Base-by-base conservation (phyloP, 2,888 invertebrate species). In the Mythimna loreyi region DNA sequence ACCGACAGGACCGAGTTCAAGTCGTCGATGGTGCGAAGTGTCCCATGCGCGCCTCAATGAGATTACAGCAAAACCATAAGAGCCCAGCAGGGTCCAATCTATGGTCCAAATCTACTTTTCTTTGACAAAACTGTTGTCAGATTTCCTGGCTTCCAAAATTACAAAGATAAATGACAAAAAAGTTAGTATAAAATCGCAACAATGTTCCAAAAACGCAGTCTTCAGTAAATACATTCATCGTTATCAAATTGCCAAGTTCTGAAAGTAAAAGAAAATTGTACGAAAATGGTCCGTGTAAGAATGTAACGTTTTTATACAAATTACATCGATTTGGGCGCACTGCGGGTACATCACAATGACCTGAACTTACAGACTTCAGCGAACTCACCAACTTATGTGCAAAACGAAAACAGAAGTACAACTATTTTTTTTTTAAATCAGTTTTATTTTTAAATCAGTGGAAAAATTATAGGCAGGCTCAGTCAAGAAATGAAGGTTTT, bases 301-400 rank as follows among this genome's bases (percentile, higher is more conserved):
- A 79, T 70, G 57, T 73, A 69, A 72, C 62, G 67, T 80, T 83
- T 75, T 83, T 76, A 76, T 75, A 83, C 72, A 80, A 83, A 83
- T 81, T 76, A 83, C 83, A 82, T 82, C 83, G 83, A 83, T 83
- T 83, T 83, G 70, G 82, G 80, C 80, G 84, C 82, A 84, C 73
- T 84, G 82, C 84, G 81, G 82, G 75, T 67, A 84, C 81, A 81
- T 84, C 84, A 84, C 84, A 82, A 82, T 84, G 82, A 82, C 83
- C 75, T 67, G 77, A 77, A 80, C 79, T 71, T 55, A 73, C 65
- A 75, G 79, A 78, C 84, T 79, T 76, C 72, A 72, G 73, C 75
- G 72, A 73, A 79, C 71, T 78, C 66, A 70, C 68, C 61, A 67
- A 56, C 58, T 59, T 47, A 58, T 65, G 21, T 57, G 65, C 23